Conservation (phyloP, 2,113 vertebrate species). For the Sylvia atricapilla region DNA sequence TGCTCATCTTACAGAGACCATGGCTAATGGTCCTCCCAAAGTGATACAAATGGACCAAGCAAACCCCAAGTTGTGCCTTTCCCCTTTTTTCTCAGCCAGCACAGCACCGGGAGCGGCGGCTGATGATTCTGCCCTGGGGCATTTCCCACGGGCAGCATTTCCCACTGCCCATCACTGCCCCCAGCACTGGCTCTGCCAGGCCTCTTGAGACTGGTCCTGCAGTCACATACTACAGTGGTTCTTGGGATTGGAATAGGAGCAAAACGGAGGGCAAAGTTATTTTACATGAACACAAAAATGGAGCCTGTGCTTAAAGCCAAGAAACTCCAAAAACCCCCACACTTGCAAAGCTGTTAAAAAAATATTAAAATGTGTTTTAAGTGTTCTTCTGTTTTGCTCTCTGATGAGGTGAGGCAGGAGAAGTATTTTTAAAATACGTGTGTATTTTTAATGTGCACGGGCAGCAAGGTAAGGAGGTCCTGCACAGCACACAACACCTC, state of each 20-base stretch:
- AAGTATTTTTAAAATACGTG: not conserved
- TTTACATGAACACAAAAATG: not conserved
- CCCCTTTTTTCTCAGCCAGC: accelerated
- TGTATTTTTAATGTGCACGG: accelerated
- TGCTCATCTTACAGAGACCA: accelerated
- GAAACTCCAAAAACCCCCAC: not conserved
- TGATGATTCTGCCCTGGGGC: not conserved
- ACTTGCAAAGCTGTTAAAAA: not conserved
- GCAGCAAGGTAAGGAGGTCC: not conserved
- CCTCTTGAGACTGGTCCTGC: accelerated
- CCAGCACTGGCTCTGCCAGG: accelerated
- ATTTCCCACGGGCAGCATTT: too few species aligned
- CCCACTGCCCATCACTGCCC: accelerated
- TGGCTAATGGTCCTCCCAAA: accelerated
- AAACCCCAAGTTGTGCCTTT: accelerated
- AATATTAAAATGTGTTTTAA: not conserved
- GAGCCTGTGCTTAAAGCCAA: not conserved
- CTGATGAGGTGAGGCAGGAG: not conserved
- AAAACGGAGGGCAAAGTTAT: not conserved
- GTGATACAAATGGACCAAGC: accelerated
- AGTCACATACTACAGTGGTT: accelerated
- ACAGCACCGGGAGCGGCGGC: not conserved
- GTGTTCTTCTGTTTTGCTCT: not conserved
- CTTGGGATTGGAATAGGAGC: not conserved
- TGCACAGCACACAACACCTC: not conserved